phyloP scores from a whole-genome alignment of 2,113 vertebrate genomes.

The Seriola dumerili region DNA sequence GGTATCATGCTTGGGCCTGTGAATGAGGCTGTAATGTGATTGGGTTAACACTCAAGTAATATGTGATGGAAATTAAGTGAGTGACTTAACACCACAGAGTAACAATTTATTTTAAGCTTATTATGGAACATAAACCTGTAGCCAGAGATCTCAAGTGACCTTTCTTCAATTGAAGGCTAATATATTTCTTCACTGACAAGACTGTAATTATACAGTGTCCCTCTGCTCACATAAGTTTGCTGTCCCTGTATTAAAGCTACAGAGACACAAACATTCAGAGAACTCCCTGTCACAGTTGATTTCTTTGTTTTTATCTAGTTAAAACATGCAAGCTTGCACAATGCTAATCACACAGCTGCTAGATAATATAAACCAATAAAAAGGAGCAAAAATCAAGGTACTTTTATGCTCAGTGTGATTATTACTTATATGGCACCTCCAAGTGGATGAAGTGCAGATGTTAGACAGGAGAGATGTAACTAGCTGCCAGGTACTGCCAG shows the following conservation, averaged over 20 bases:
- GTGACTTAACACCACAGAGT: background rate
- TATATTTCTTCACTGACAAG: constrained; percentile 12
- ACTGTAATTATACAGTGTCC: constrained; percentile 10
- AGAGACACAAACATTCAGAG: constrained; percentile 19
- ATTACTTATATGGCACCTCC: background rate
- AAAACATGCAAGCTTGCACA: constrained; percentile 45
- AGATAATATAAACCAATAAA: constrained; percentile 3
- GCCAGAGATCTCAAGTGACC: constrained; percentile 43
- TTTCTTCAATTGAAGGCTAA: constrained; percentile 38
- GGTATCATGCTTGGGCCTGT: constrained; percentile 2
- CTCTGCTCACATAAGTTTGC: background rate
- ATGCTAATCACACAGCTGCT: background rate
- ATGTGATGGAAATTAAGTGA: background rate
- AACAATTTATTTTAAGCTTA: background rate
- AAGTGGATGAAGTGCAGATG: constrained; percentile 7
- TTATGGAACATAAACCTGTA: constrained; percentile 2
- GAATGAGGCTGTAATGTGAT: background rate
- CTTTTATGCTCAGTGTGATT: constrained; percentile 1
- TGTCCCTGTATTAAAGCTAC: constrained; percentile 4
- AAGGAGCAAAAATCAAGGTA: constrained; percentile 7
- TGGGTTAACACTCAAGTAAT: background rate
- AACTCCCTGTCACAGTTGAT: constrained; percentile 6
- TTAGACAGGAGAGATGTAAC: background rate
- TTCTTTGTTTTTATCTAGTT: constrained; percentile 8
- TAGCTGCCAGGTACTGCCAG: constrained; percentile 10